Percentiles rank a stretch among this genome's conserved stretches.
Conservation (phyloP, 2,113 vertebrate species). For the Nothoprocta perdicaria region DNA sequence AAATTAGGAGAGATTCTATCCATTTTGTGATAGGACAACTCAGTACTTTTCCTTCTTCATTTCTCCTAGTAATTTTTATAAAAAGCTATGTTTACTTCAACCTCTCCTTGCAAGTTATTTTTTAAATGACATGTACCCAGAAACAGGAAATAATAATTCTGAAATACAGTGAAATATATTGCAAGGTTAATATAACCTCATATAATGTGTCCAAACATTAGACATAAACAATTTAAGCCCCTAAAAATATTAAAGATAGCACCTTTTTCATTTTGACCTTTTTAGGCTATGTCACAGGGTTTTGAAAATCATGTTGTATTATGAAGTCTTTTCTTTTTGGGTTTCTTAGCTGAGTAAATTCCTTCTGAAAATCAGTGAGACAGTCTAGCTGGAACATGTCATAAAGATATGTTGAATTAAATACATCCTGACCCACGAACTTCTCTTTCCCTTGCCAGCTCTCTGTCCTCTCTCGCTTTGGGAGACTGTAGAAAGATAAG, state of each 20-base stretch:
- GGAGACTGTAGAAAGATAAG: neutral
- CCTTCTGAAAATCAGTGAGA: neutral
- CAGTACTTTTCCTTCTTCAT: neutral
- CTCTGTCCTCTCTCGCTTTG: neutral
- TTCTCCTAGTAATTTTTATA: neutral
- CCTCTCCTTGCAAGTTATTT: neutral
- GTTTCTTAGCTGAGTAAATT: neutral
- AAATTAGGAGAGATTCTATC: neutral
- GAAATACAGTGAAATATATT: neutral
- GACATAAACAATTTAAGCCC: neutral
- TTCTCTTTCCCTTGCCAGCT: neutral
- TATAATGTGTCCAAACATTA: neutral
- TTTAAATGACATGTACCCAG: neutral
- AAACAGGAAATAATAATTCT: conserved; percentile 4
- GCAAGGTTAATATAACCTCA: neutral
- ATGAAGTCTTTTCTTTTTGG: neutral
- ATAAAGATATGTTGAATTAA: neutral
- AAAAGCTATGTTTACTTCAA: neutral
- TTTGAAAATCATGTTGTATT: neutral
- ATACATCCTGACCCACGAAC: neutral
- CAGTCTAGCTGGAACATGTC: neutral
- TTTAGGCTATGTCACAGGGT: neutral
- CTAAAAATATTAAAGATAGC: neutral
- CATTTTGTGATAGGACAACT: neutral
- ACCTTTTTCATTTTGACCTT: neutral